A percentile compares a stretch with the other conserved stretches of the same genome.
Conservation (phyloP, 2,797 vertebrate genomes). For the Heliangelus exortis region DNA sequence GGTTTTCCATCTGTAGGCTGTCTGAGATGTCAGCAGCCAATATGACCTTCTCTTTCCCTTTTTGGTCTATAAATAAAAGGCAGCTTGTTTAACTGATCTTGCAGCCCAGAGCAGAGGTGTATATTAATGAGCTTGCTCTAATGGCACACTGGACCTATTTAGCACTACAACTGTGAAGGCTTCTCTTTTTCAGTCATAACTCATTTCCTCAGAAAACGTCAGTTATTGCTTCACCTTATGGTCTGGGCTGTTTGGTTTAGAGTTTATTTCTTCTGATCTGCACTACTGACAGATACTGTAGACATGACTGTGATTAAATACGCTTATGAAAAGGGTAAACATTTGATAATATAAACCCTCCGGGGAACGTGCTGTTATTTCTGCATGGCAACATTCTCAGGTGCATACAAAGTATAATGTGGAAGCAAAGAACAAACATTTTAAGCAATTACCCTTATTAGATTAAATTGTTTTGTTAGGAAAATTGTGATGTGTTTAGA, state of each 20-base stretch:
- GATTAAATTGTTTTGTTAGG: conserved; percentile 49
- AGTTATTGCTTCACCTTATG: conserved; percentile 72
- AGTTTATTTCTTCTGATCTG: conserved; percentile 85
- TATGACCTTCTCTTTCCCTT: conserved; percentile 73
- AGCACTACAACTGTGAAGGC: conserved; percentile 72
- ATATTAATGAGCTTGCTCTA: conserved; percentile 84
- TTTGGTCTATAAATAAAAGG: conserved; percentile 79
- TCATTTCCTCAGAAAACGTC: conserved; percentile 88
- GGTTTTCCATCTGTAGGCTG: conserved; percentile 80
- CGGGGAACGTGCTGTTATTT: conserved; percentile 35
- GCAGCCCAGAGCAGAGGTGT: conserved; percentile 73
- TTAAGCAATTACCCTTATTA: conserved; percentile 57
- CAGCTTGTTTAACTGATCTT: conserved; percentile 82
- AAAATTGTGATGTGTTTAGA: conserved; percentile 43
- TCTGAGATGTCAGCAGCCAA: conserved; percentile 79
- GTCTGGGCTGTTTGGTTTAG: conserved; percentile 67
- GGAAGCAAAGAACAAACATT: conserved; percentile 49
- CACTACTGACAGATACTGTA: conserved; percentile 79
- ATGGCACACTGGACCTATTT: conserved; percentile 86
- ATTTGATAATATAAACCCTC: conserved; percentile 59
- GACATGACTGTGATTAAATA: conserved; percentile 71
- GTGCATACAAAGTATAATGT: conserved; percentile 45
- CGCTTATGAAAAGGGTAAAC: conserved; percentile 54
- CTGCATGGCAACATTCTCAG: conserved; percentile 39
- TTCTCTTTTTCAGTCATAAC: conserved; percentile 85